These are phyloP conservation scores for Drosophila chauvacae DNA, from an alignment of 1,140 invertebrate species.

Conservation along the genomic window DNA sequence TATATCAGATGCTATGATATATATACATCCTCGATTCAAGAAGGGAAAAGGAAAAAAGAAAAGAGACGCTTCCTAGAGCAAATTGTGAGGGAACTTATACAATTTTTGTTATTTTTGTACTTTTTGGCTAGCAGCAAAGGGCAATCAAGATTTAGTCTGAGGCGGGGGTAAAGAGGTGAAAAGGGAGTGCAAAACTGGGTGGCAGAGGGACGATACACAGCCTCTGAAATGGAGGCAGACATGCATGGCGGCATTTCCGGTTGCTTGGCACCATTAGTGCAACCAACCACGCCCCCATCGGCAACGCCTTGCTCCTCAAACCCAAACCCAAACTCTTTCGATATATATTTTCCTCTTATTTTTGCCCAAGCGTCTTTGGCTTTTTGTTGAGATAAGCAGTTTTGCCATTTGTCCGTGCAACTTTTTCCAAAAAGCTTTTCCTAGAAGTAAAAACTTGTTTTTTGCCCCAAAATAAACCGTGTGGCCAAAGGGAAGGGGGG, in stretches of 20 bases:
- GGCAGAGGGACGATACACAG: conserved; percentile 60
- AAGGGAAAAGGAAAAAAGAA: background rate
- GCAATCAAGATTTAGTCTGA: conserved; percentile 70
- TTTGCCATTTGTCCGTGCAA: conserved; percentile 54
- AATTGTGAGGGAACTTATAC: conserved; percentile 32
- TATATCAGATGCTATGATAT: conserved; percentile 19
- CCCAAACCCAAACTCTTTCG: background rate
- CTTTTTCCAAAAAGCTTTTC: conserved; percentile 34
- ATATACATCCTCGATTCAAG: conserved; percentile 11
- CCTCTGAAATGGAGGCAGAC: conserved; percentile 77
- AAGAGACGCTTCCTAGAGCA: conserved; percentile 10
- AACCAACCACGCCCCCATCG: conserved; percentile 65
- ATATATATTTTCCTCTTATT: conserved; percentile 18
- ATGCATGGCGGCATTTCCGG: conserved; percentile 82
- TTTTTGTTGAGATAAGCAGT: conserved; percentile 82
- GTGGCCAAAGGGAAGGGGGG: background rate
- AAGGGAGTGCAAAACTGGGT: background rate
- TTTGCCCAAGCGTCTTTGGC: conserved; percentile 53
- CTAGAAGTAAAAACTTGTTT: conserved; percentile 81
- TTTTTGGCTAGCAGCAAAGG: conserved; percentile 65
- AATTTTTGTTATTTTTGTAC: conserved; percentile 15
- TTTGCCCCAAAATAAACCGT: conserved; percentile 24
- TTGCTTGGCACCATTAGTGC: conserved; percentile 81
- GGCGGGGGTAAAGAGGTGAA: background rate
- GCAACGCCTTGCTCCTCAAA: conserved; percentile 7